Conservation (phyloP, 2,797 vertebrate species). For the Staurois parvus region DNA sequence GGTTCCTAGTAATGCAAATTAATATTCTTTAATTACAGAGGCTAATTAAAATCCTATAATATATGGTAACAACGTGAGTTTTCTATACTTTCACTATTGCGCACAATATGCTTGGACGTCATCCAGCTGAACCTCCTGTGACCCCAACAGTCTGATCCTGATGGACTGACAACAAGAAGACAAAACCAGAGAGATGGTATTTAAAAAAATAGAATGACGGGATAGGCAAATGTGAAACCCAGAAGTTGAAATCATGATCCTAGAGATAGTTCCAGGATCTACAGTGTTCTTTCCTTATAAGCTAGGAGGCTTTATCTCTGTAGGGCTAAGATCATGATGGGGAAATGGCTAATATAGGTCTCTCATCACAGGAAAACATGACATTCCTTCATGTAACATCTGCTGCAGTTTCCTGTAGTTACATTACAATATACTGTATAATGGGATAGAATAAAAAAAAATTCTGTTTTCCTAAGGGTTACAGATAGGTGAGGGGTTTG, state of each 20-base stretch:
- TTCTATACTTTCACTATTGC: background rate
- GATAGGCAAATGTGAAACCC: background rate
- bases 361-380: background rate
- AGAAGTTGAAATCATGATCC: background rate
- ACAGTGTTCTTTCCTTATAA: background rate
- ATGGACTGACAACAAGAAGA: no score
- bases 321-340: background rate
- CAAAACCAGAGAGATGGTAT: no score
- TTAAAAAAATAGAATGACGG: background rate
- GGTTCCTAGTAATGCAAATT: no score
- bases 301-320: background rate
- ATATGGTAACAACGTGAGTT: background rate
- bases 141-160: background rate
- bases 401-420: conserved; percentile 10
- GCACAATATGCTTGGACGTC: background rate
- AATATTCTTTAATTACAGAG: no score
- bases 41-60: no score
- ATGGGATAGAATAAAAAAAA: background rate
- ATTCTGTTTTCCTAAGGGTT: background rate
- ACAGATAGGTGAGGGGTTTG: background rate
- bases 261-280: background rate
- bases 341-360: conserved; percentile 1
- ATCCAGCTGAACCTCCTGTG: background rate
- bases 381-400: background rate
- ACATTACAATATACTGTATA: background rate